Evolutionary conservation across 2,888 invertebrate genomes (phyloP).

Genomic region (Chrysopilus asiliformis): DNA sequence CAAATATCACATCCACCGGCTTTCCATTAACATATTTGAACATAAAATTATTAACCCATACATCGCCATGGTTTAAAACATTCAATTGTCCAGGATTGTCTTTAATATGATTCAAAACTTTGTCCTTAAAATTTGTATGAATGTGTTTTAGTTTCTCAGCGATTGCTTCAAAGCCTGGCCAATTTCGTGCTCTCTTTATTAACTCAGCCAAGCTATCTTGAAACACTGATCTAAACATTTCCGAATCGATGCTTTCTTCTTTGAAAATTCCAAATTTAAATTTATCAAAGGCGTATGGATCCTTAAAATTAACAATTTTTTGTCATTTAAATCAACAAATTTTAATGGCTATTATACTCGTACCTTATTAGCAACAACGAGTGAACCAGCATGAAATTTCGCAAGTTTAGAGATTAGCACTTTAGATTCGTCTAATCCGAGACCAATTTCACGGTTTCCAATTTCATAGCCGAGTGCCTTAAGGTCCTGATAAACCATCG

Average conservation of each 20-base stretch:
- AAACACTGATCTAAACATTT: slow-evolving; percentile 6
- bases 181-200: slow-evolving; percentile 31
- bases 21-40: slow-evolving; percentile 34
- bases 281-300: background rate
- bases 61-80: slow-evolving; percentile 40
- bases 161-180: slow-evolving; percentile 36
- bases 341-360: too few relatives aligned
- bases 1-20: slow-evolving; percentile 36
- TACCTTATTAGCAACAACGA: too few relatives aligned
- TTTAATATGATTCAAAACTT: slow-evolving; percentile 17
- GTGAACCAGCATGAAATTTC: slow-evolving; percentile 42
- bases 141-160: slow-evolving; percentile 32
- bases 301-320: background rate
- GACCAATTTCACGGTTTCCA: slow-evolving; percentile 40
- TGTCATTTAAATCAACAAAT: too few relatives aligned
- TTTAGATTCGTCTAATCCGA: slow-evolving; percentile 40
- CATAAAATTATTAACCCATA: slow-evolving; percentile 41
- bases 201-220: slow-evolving; percentile 21
- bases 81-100: slow-evolving; percentile 28
- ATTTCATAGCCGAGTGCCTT: slow-evolving; percentile 41
- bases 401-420: slow-evolving; percentile 40
- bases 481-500: slow-evolving; percentile 35
- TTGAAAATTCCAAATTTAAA: background rate
- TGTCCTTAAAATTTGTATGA: slow-evolving; percentile 25
- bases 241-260: too few relatives aligned